Conservation (phyloP, 2,888 invertebrate genomes). For the Dryococelus australis region DNA sequence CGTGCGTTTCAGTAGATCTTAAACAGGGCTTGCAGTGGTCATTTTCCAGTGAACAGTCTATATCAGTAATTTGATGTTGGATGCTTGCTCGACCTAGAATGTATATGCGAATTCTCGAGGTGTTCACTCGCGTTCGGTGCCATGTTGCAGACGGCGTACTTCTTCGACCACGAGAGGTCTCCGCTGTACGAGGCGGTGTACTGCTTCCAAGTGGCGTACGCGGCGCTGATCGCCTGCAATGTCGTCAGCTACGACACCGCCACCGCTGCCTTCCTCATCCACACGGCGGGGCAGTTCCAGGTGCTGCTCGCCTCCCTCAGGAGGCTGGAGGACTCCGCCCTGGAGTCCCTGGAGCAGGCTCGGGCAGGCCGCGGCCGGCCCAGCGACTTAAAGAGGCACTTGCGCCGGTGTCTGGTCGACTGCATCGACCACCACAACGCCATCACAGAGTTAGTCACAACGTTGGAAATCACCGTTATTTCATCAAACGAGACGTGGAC, state of each 20-base stretch:
- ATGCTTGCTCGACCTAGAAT: too few species aligned
- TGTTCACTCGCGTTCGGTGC: too few species aligned
- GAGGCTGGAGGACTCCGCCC: background rate
- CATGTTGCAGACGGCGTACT: background rate
- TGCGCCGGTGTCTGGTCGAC: background rate
- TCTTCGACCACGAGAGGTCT: background rate
- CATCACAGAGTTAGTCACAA: background rate
- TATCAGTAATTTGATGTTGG: too few species aligned
- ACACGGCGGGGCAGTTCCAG: background rate
- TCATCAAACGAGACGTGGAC: too few species aligned
- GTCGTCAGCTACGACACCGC: background rate
- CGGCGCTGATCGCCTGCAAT: background rate
- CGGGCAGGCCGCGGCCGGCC: background rate
- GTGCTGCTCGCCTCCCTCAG: background rate
- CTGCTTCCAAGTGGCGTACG: slow-evolving; percentile 16
- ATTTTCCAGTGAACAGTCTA: too few species aligned
- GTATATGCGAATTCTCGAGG: too few species aligned
- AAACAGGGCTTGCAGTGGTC: too few species aligned
- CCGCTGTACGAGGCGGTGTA: background rate
- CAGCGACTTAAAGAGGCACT: too few species aligned
- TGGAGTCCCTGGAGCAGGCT: background rate
- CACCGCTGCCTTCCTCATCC: background rate
- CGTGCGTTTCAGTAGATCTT: too few species aligned
- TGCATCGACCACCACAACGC: background rate
- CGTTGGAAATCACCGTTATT: too few species aligned